phyloP scores from a whole-genome alignment of 2,113 vertebrate species.

The Tichodroma muraria region DNA sequence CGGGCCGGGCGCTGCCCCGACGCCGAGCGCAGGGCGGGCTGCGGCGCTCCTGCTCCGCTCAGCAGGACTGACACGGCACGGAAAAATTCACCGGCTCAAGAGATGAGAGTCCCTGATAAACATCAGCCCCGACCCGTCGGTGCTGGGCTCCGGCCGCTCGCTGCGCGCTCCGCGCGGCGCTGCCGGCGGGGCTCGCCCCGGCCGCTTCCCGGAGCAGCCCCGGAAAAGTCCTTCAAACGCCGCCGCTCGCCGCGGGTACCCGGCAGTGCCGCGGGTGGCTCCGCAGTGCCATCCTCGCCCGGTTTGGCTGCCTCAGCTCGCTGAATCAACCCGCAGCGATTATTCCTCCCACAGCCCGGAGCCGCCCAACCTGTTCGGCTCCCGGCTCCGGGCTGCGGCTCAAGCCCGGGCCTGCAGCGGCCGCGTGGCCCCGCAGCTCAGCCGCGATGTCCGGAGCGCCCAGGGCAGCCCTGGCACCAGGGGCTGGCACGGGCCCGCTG shows the following conservation, averaged over 20 bases:
- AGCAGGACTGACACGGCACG: neutral
- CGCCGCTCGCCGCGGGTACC: neutral
- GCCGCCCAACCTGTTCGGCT: conserved; percentile 52
- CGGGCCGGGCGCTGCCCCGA: neutral
- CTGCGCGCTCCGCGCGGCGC: neutral
- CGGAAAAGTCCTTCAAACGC: neutral
- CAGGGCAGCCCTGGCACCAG: neutral
- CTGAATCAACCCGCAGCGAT: neutral
- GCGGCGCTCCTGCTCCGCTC: neutral
- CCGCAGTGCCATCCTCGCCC: neutral
- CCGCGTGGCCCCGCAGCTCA: neutral
- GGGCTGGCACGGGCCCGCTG: neutral
- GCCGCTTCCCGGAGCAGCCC: no score
- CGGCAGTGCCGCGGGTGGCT: neutral
- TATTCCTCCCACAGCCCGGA: conserved; percentile 55
- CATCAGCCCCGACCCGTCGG: neutral
- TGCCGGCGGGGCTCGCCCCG: no score
- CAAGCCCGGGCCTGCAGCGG: conserved; percentile 7
- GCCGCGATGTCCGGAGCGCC: neutral
- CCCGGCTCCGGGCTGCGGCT: neutral
- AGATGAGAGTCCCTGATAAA: neutral
- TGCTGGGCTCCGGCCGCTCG: neutral
- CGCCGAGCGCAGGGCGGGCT: neutral
- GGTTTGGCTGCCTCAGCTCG: neutral
- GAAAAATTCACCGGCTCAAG: neutral